phyloP scores from a whole-genome alignment of 2,797 vertebrate species.

The Hypotaenidia philippensis region DNA sequence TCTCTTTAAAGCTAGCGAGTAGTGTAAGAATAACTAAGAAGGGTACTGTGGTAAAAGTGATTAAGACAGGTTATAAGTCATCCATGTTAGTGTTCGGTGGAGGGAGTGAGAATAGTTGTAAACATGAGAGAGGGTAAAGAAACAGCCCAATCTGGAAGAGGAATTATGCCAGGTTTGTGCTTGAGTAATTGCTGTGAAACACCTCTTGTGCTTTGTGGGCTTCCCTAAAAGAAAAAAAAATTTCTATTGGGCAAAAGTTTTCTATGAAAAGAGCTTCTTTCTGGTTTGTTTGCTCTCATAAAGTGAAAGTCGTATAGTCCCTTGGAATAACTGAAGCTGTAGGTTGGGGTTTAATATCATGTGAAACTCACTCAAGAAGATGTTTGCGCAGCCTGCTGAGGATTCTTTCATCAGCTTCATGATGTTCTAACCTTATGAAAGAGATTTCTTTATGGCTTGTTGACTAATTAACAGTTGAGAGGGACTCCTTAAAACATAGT shows the following conservation, averaged over 20 bases:
- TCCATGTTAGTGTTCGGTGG: not conserved
- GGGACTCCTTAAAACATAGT: not conserved
- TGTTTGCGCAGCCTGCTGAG: not conserved
- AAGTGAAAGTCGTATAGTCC: not conserved
- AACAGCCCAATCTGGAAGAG: not conserved
- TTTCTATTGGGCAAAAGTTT: not conserved
- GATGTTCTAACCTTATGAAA: not conserved
- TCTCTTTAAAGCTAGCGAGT: not conserved
- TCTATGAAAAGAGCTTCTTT: not conserved
- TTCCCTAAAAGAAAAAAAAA: not conserved
- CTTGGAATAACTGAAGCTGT: not conserved
- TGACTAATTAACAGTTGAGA: slow-evolving; percentile 5
- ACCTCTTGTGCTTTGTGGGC: accelerated
- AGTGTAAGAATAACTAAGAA: not conserved
- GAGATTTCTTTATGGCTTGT: not conserved
- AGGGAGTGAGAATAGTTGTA: not conserved
- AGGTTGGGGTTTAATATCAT: not conserved
- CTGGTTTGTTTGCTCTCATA: not conserved
- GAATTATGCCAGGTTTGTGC: not conserved
- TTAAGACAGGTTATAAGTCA: not conserved
- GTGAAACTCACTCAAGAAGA: not conserved
- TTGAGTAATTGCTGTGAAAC: not conserved
- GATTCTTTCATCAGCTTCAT: not conserved
- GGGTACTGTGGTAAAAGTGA: not conserved
- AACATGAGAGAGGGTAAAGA: not conserved